Base-by-base conservation (phyloP, 2,888 invertebrate species). In the Agrilus mali region DNA sequence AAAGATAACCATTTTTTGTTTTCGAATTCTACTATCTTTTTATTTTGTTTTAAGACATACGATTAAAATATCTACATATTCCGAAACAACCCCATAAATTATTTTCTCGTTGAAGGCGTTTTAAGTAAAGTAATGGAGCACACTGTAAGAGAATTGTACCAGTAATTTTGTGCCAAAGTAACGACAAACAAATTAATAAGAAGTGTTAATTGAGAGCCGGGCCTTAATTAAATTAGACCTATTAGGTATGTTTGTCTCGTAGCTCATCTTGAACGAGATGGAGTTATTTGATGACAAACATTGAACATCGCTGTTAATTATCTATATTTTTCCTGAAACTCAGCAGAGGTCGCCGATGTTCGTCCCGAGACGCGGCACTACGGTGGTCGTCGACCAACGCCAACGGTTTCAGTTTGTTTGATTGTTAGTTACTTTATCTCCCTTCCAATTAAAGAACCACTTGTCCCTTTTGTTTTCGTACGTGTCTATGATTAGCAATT, bases 201-300 rank as follows among this genome's bases (percentile, higher is more conserved):
- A 46, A 48, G 48, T 46, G 48, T 46, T 48, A 48, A 48, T 48
- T 48, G 48, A 48, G 41, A 50, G 48, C 37, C 47, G 44, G 42
- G 41, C 48, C 55, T 60, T 63, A 64, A 65, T 64, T 63, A 55
- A 53, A 54, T 55, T 55, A 55, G 53, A 51, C 48, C 51, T 51
- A 55, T 54, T 55, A 55, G 48, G 50, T 53, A 51, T 52, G 51
- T 52, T 52, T 50, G 51, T 48, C 49, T 51, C 40, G 49, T 49
- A 46, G 48, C 49, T 50, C 52, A 51, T 49, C 53, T 27, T 49
- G 42, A 43, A 47, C 47, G 51, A 45, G 49, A 54, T 55, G 49
- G 46, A 49, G 53, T 54, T 59, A 56, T 60, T 60, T 58, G 60
- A 60, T 57, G 53, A 57, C 59, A 61, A 63, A 61, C 58, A 61